Base-by-base conservation (phyloP, 2,888 invertebrate genomes). In the Phyto melanocephala region DNA sequence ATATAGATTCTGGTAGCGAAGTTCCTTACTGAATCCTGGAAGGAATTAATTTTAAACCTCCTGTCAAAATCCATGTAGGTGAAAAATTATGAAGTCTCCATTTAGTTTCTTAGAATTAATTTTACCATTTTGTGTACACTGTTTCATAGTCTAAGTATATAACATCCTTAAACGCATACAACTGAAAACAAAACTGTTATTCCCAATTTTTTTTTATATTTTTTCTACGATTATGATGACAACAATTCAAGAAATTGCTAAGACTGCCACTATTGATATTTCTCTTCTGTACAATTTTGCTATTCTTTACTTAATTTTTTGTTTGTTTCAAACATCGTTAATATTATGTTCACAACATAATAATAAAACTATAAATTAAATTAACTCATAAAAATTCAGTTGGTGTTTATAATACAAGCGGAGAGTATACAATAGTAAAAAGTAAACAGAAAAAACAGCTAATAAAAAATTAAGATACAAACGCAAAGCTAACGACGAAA, bases 361-460 rank as follows among this genome's bases (percentile, higher is more conserved):
- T 90, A 89, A 90, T 90, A 90, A 89, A 89, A 90, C 89, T 90
- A 90, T 90, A 90, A 90, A 90, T 90, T 90, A 90, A 90, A 90
- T 90, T 89, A 90, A 88, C 89, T 89, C 90, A 90, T 90, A 90
- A 89, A 90, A 90, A 90, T 90, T 90, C 90, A 87, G 70, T 82
- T 70, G 70, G 88, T 88, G 88, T 90, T 89, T 89, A 90, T 89
- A 89, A 87, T 84, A 85, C 81, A 78, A 86, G 80, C 67, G 50
- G 68, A 68, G 67, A 71, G 56, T 62, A 70, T 33, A 35, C 35
- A 72, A 10, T 5, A 28, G 28, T 22, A 11, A 8, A 40, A 37
- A 33, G 37, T 11, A 52, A 28, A 33, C 28, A 74, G 85, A 80
- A 83, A 84, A 81, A 75, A 81, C 11, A 45, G 15, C 6, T 54